Base-by-base conservation (phyloP, 2,888 invertebrate genomes). In the Agonopterix heracliana region DNA sequence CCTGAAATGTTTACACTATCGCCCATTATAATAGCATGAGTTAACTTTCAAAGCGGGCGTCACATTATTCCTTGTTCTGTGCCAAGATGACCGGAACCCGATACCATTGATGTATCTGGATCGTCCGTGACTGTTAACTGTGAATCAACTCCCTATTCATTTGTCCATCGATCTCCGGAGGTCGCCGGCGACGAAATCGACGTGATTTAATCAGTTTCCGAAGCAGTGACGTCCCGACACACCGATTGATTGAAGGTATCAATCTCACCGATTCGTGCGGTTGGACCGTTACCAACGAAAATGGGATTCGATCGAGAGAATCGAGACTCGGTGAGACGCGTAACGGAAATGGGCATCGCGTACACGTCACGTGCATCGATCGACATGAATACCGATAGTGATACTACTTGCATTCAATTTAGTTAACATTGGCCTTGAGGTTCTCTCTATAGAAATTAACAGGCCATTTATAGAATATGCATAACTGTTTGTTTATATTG, bases 171-270 rank as follows among this genome's bases (percentile, higher is more conserved):
- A 55, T 51, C 55, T 57, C 53, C 55, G 13, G 51, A 51, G 58
- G 60, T 63, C 60, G 61, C 51, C 55, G 58, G 68, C 72, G 78
- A 79, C 74, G 74, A 78, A 78, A 76, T 78, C 81, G 79, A 85
- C 81, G 82, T 84, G 84, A 87, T 86, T 81, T 78, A 86, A 87
- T 88, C 86, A 83, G 82, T 75, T 78, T 76, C 68, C 70, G 66
- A 75, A 61, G 68, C 75, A 73, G 69, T 67, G 80, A 75, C 71
- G 78, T 79, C 77, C 81, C 73, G 81, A 79, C 78, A 76, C 75
- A 72, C 68, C 65, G 66, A 75, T 74, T 79, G 83, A 85, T 83
- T 76, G 82, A 79, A 84, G 79, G 85, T 83, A 86, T 86, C 85
- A 81, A 84, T 85, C 83, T 84, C 70, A 65, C 54, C 64, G 70